Base-by-base conservation (phyloP, 2,113 vertebrate genomes). In the Stigmatopora argus region DNA sequence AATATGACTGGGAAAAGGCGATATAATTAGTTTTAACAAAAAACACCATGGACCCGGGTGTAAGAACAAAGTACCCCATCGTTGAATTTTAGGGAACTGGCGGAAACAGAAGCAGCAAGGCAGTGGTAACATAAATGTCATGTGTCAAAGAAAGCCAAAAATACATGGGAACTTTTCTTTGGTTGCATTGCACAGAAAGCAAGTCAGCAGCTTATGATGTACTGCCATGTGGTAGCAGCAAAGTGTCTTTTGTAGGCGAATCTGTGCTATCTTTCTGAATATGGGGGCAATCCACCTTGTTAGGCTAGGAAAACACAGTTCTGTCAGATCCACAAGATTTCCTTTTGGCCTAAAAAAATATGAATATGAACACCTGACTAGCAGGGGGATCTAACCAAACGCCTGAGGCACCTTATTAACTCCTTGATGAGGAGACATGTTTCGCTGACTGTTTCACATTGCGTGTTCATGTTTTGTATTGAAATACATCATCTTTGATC, bases 61-160 rank as follows among this genome's bases (percentile, higher is more conserved):
- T 53, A 55, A 52, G 70, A 77, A 75, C 71, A 64, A 13, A 21
- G 47, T 55, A 60, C 67, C 57, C 47, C 68, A 74, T 66, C 64
- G n/a, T 57, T 49, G 66, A 7, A 7, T 71, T 64, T 44, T 41
- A 63, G 47, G 72, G 70, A 3, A 69, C 64, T 44, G n/a, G 8
- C 10, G 10, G 35, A 44, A 41, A 59, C n/a, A 18, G 17, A 11
- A 46, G 41, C 17, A 41, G 58, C 21, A n/a, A 26, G 60, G 60
- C 12, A 46, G 7, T 17, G 7, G 17, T 10, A 23, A 2, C 44
- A 21, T 14, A 44, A n/a, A 19, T 60, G 10, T 26, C 8, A 19
- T 62, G 19, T 47, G 61, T 26, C 21, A 8, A 18, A 15, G n/a
- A 47, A 46, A 26, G 61, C 23, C 61, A 5, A 48, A 48, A 34